Base-by-base conservation (phyloP, 2,888 invertebrate genomes). In the Drosophila longiperda region DNA sequence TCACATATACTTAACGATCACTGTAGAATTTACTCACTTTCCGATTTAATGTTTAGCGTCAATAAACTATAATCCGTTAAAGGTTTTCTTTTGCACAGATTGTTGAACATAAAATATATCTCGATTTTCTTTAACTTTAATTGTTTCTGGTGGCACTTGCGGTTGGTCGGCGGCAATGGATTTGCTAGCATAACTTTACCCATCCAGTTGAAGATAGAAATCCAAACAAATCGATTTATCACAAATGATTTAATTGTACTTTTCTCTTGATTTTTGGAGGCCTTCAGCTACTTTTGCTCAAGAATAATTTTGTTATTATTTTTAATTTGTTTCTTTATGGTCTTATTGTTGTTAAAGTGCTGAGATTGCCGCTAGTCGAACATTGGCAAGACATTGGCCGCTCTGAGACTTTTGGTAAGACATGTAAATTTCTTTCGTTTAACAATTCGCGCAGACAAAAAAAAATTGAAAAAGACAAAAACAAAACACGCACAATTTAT, bases 61-160 rank as follows among this genome's bases (percentile, higher is more conserved):
- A 87, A 80, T 84, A 78, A 81, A 76, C 78, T 79, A 60, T 76
- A 75, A 64, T 83, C 65, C 42, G 65, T 78, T 77, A 90, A 83
- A 82, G 91, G 88, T 92, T 90, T 92, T 91, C 91, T 80, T 64
- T 92, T 92, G 74, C 91, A 91, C 78, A 92, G 85, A 82, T 92
- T 92, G 72, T 91, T 92, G 59, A 91, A 92, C 86, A 92, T 90
- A 86, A 90, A 91, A 91, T 91, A 91, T 42, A 92, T 89, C 86
- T 92, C 83, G 45, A 89, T 87, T 84, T 89, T 92, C 70, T 90
- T 91, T 8, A 91, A 78, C 77, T 91, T 91, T 45, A 85, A 81
- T 79, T 88, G 83, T 55, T 82, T 80, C 38, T 83, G 68, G 36
- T 84, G 81, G 74, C 83, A 75, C 80, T 88, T 76, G 64, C 66